Base-by-base conservation (phyloP, 2,888 invertebrate species). In the Hemaris fuciformis region DNA sequence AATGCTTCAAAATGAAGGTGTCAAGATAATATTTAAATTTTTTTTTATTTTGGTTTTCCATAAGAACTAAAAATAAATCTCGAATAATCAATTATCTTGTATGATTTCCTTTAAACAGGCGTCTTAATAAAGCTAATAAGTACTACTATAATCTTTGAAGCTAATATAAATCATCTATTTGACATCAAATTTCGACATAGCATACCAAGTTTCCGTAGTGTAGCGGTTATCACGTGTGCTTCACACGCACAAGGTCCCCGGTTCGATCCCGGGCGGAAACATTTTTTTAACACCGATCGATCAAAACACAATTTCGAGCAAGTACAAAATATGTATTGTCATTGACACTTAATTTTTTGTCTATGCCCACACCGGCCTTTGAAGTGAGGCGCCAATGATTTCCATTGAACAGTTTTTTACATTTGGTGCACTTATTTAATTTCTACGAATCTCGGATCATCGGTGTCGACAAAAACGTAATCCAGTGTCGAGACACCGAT, bases 151-250 rank as follows among this genome's bases (percentile, higher is more conserved):
- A n/a, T n/a, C n/a, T n/a, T n/a, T n/a, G n/a, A n/a, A n/a, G n/a
- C n/a, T n/a, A n/a, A n/a, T n/a, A n/a, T n/a, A n/a, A n/a, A n/a
- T n/a, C n/a, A n/a, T n/a, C n/a, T n/a, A n/a, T 38, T 38, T n/a
- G n/a, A 0, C 10, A 10, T 1, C 4, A 3, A 38, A 4, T 27
- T 53, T 53, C 18, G 15, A 5, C 53, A 18, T n/a, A 1, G 4
- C 7, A 10, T 27, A 15, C 2, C 22, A 34, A 71, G 94, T 94
- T 94, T 94, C 94, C 94, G 95, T 95, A 95, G 95, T 95, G 95
- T 95, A 95, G 95, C 94, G 95, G 95, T 95, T 95, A 95, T 95
- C 95, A 95, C 95, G 95, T 95, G 95, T 95, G 95, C 95, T 95
- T 95, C 95, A 95, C 95, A 95, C 95, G 95, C 95, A 95, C 95